Evolutionary conservation across 2,797 vertebrate species (phyloP), one percentile per base, ranked within the genome.

Genomic region (Catamblyrhynchus diadema): DNA sequence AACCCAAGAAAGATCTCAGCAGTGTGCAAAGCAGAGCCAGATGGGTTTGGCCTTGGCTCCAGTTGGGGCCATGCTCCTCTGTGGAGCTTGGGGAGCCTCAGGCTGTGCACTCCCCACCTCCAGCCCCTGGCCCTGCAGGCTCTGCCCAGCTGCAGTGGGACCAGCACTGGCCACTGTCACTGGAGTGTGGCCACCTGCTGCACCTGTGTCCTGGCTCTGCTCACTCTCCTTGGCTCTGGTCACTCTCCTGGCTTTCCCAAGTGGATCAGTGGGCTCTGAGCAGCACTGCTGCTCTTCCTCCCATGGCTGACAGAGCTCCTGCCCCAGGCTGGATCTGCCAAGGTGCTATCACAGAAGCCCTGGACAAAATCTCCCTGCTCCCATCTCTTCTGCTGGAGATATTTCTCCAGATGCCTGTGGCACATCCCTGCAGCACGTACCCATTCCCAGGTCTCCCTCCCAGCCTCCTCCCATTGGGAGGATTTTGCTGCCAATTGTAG

Each of bases 381-480:
- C 23, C 53, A 27, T 2, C 3, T 22, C 18, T 81, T 64, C 56
- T 5, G 0, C 24, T 28, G 56, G 27, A 70, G 42, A 12, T 0
- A 0, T n/a, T 71, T 86, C 83, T 60, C 21, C 57, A 20, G 21
- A 6, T 53, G 41, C 61, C 57, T 14, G 9, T 39, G 73, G 48
- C 37, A 37, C 53, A 32, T 35, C n/a, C 30, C 54, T 65, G 12
- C 41, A 24, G 35, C 22, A 3, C 4, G 5, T 14, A 12, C 44
- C 37, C 1, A 0, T 50, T 51, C 48, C 48, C 33, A 53, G 53
- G 7, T 17, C 24, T 89, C n/a, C n/a, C n/a, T n/a, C n/a, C n/a
- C n/a, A n/a, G 25, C 15, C 42, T 51, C 54, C 2, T 0, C 45
- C 0, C 0, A 15, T 0, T 16, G 10, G 44, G 27, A 84, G 8